A percentile compares a stretch with the other conserved stretches of the same genome.
Conservation (phyloP, 1,140 invertebrate genomes). For the Antheraea pernyi region DNA sequence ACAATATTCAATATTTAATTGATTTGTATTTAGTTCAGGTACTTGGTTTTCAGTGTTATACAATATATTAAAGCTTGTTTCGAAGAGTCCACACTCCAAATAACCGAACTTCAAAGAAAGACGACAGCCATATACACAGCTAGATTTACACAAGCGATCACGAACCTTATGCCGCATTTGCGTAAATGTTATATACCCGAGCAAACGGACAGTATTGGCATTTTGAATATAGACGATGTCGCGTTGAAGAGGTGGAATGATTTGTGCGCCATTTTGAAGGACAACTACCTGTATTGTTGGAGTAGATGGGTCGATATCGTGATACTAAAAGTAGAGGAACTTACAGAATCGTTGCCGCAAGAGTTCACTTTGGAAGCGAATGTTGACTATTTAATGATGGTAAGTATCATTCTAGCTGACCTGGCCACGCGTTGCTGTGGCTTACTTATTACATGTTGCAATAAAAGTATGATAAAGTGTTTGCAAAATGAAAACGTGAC, state of each 20-base stretch:
- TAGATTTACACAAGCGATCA: slow-evolving; percentile 81
- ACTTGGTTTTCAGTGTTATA: slow-evolving; percentile 58
- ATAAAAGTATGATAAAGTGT: no score
- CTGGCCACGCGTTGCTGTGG: no score
- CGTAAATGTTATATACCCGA: slow-evolving; percentile 84
- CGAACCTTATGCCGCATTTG: slow-evolving; percentile 82
- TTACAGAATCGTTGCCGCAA: slow-evolving; percentile 59
- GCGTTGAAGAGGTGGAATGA: slow-evolving; percentile 81
- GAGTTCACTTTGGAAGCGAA: slow-evolving; percentile 72
- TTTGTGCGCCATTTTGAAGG: slow-evolving; percentile 80
- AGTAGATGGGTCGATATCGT: slow-evolving; percentile 80
- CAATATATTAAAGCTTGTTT: slow-evolving; percentile 80
- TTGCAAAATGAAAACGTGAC: no score
- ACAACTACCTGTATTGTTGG: slow-evolving; percentile 82
- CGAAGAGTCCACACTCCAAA: slow-evolving; percentile 67
- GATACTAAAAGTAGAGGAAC: slow-evolving; percentile 55
- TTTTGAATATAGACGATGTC: slow-evolving; percentile 39
- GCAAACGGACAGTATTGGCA: slow-evolving; percentile 28
- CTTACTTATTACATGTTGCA: no score
- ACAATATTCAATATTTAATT: no score
- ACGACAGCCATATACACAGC: slow-evolving; percentile 75
- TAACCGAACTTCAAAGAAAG: slow-evolving; percentile 57
- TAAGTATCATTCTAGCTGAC: slow-evolving; percentile 37
- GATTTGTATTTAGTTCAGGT: not conserved
- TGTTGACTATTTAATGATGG: slow-evolving; percentile 77